Base-by-base conservation (phyloP, 2,888 invertebrate species). In the Lottia gigantea region DNA sequence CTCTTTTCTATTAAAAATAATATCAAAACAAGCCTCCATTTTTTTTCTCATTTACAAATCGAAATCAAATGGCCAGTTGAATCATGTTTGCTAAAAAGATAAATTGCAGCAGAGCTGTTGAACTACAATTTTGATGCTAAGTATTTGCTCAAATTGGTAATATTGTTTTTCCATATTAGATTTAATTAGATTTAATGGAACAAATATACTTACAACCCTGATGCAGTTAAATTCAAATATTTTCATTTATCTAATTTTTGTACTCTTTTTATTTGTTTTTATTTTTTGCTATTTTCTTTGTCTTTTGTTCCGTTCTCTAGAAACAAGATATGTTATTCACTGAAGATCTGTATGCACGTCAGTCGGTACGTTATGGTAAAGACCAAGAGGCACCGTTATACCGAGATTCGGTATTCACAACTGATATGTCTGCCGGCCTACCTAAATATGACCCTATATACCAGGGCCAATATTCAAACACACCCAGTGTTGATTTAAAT, bases 401-500 rank as follows among this genome's bases (percentile, higher is more conserved):
- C 40, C 75, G 78, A 46, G 81, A 81, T 23, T 69, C 71, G 8
- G 71, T 68, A 67, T 67, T 67, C 66, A 23, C 40, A 46, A 62
- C 31, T 62, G 68, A 49, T 62, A 45, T 64, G 15, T 46, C 64
- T 40, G 49, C 46, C 2, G 65, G 64, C 16, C 46, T 69, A 25
- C 65, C 69, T 26, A 63, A 66, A 63, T 47, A 46, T 12, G 67
- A 68, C n/a, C 67, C 76, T 19, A 67, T 78, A 25, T 78, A 78
- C 67, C 78, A 78, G 67, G 78, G 78, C 12, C 73, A 78, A 47
- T 67, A 71, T 46, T 72, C 74, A 3, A 62, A 65, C 46, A 74
- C 75, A 2, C 68, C 73, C 64, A 76, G 80, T 46, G 72, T 76
- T 62, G 76, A 78, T 62, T 74, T 78, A 46, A 78, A 95, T 77